These are phyloP conservation scores for Xyrauchen texanus DNA, from an alignment of 2,113 vertebrate species.

Conservation along the genomic window DNA sequence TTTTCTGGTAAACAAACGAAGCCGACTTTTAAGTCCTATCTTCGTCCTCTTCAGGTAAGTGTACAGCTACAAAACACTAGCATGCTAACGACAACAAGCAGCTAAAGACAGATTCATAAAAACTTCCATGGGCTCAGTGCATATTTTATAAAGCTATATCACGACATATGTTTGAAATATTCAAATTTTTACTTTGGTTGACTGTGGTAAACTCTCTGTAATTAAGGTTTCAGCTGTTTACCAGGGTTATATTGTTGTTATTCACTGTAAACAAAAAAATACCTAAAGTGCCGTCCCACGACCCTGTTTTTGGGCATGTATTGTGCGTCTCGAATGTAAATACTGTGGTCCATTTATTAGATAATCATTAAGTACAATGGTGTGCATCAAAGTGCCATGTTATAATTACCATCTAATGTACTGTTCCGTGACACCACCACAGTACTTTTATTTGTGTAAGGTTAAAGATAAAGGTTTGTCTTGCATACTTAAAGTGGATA, in stretches of 20 bases:
- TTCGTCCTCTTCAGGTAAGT: constrained; percentile 86
- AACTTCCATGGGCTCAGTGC: neutral
- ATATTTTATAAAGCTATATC: neutral
- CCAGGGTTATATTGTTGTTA: neutral
- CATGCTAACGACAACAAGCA: neutral
- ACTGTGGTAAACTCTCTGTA: neutral
- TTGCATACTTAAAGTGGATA: too few relatives aligned
- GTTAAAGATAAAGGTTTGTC: neutral
- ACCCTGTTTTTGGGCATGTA: too few relatives aligned
- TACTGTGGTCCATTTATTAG: too few relatives aligned
- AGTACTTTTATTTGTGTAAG: neutral
- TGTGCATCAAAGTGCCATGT: too few relatives aligned
- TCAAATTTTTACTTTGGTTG: neutral
- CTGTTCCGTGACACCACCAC: too few relatives aligned
- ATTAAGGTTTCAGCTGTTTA: neutral
- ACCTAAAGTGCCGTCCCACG: too few relatives aligned
- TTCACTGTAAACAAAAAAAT: neutral
- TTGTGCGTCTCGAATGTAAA: too few relatives aligned
- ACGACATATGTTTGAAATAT: neutral
- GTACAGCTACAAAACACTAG: neutral
- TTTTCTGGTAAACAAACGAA: constrained; percentile 84
- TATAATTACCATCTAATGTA: neutral
- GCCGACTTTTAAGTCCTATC: constrained; percentile 90
- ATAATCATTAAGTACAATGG: too few relatives aligned
- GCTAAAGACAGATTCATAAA: neutral